Percentiles rank a stretch among this genome's conserved stretches.
phyloP scores from a whole-genome alignment of 2,113 vertebrate genomes.

The Nerophis lumbriciformis region DNA sequence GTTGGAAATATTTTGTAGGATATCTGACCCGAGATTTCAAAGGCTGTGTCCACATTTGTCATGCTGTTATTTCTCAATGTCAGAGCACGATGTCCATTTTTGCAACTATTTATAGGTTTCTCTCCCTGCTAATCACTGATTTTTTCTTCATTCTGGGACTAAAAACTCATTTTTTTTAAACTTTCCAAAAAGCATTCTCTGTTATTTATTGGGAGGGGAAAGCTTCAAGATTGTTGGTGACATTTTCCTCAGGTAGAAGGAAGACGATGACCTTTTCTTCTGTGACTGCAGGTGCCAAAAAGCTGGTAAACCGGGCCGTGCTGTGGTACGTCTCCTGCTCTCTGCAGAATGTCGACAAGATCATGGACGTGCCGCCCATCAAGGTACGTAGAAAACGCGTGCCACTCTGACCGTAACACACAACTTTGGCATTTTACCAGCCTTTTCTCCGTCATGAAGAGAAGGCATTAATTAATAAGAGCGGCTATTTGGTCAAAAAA shows the following conservation, averaged over 20 bases:
- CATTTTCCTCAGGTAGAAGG: not conserved
- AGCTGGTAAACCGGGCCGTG: slow-evolving; percentile 85
- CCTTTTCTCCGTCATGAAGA: not conserved
- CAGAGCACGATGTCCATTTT: not conserved
- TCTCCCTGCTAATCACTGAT: not conserved
- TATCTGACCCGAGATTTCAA: too few relatives aligned
- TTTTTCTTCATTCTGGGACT: not conserved
- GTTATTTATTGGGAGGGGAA: not conserved
- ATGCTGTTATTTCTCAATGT: too few relatives aligned
- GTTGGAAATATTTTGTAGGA: too few relatives aligned
- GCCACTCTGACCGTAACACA: not conserved
- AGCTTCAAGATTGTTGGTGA: not conserved
- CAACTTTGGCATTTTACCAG: slow-evolving; percentile 13
- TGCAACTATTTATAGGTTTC: not conserved
- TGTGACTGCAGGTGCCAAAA: slow-evolving; percentile 78
- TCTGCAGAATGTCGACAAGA: slow-evolving; percentile 83
- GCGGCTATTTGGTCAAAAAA: slow-evolving; percentile 9
- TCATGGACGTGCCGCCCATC: slow-evolving; percentile 86
- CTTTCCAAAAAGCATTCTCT: not conserved
- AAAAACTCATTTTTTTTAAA: not conserved
- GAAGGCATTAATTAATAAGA: not conserved
- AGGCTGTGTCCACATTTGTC: too few relatives aligned
- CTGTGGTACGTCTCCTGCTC: slow-evolving; percentile 94
- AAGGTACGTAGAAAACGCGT: slow-evolving; percentile 72
- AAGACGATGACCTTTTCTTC: slow-evolving; percentile 21